Percentiles rank a stretch among this genome's conserved stretches.
Evolutionary conservation across 2,888 invertebrate genomes (phyloP).

Genomic region (Trichopoda pennipes): DNA sequence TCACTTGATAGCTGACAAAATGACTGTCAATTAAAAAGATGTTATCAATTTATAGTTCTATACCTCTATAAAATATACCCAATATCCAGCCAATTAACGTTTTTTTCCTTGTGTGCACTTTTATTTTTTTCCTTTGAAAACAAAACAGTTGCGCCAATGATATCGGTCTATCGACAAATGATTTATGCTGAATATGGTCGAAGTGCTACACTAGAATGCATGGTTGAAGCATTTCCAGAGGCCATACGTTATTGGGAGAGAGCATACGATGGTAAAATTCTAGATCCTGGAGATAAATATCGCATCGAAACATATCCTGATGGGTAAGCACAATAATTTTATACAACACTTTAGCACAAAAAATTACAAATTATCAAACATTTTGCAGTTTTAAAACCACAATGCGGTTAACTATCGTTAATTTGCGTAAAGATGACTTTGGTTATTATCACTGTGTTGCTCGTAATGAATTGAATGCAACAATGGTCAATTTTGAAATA

Average conservation of each 20-base stretch:
- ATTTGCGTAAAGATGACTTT: constrained; percentile 86
- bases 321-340: constrained; percentile 76
- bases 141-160: constrained; percentile 89
- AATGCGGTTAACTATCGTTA: constrained; percentile 89
- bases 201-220: constrained; percentile 89
- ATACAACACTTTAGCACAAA: background rate
- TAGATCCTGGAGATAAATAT: constrained; percentile 86
- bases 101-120: too few species aligned
- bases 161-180: constrained; percentile 88
- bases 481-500: constrained; percentile 87
- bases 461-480: constrained; percentile 90
- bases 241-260: constrained; percentile 93
- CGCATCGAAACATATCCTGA: constrained; percentile 83
- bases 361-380: too few species aligned
- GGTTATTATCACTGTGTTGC: constrained; percentile 91
- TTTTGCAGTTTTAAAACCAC: constrained; percentile 83
- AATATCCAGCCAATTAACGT: too few species aligned
- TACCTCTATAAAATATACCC: too few species aligned
- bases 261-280: constrained; percentile 85
- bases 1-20: too few species aligned
- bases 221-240: constrained; percentile 93
- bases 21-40: too few species aligned
- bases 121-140: too few species aligned
- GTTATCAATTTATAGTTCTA: too few species aligned
- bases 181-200: constrained; percentile 87